These are phyloP conservation scores for Pseudobourletiella spinata DNA, from an alignment of 1,140 invertebrate species.

Conservation along the genomic window DNA sequence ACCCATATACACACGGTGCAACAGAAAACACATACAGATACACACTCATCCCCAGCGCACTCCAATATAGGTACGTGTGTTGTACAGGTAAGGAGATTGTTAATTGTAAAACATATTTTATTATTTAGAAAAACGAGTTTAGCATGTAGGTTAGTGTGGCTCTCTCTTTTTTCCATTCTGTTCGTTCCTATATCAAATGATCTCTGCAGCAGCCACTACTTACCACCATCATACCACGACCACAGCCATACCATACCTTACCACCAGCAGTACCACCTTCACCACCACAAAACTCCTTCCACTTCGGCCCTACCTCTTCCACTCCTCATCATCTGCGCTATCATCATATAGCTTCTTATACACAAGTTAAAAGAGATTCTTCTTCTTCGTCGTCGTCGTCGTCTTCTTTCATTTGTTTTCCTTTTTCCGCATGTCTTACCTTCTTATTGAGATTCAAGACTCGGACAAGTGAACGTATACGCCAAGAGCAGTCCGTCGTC, in stretches of 20 bases:
- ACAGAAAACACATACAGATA: too few species aligned
- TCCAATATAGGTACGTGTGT: too few species aligned
- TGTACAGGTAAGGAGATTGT: slow-evolving; percentile 6
- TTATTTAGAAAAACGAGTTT: slow-evolving; percentile 2
- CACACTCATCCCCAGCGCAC: too few species aligned
- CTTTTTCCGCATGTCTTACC: background rate
- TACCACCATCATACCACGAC: too few species aligned
- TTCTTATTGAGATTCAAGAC: background rate
- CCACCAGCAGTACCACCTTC: too few species aligned
- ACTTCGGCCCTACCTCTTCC: too few species aligned
- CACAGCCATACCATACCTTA: too few species aligned
- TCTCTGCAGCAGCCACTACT: too few species aligned
- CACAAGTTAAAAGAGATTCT: too few species aligned
- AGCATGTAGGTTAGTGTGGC: slow-evolving; percentile 8
- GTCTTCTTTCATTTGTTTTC: background rate
- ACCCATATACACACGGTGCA: too few species aligned
- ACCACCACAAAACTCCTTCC: background rate
- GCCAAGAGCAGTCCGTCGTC: background rate
- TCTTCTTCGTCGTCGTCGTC: background rate
- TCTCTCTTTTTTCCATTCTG: slow-evolving; percentile 4
- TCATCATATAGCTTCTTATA: too few species aligned
- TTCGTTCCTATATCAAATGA: background rate
- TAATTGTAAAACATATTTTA: slow-evolving; percentile 1
- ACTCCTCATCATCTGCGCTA: background rate
- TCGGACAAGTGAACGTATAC: background rate